Base-by-base conservation (phyloP, 2,797 vertebrate species). In the Paratrypauchen microcephalus region DNA sequence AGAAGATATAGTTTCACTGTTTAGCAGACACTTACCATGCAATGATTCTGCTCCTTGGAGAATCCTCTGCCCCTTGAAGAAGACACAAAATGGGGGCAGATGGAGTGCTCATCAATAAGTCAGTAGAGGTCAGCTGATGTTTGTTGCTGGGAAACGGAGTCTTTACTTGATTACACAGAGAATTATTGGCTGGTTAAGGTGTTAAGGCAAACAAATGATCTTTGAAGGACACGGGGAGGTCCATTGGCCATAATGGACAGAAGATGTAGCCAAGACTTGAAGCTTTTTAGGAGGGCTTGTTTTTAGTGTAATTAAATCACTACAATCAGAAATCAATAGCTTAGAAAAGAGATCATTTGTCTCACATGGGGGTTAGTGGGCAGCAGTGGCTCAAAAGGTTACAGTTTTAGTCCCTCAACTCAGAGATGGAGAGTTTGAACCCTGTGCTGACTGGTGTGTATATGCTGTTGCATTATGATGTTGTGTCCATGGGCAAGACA, bases 11-110 rank as follows among this genome's bases (percentile, higher is more conserved):
- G 74, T 78, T 80, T 84, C 70, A 62, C 71, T 70, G 72, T 83
- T 84, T 76, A 89, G 79, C 69, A 86, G 80, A 83, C 78, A 80
- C 86, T 86, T 79, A 87, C 72, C 70, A 39, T 83, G 70, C 84
- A 83, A 69, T 84, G 72, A 86, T 75, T 70, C 63, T 2, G 32
- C 62, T 84, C 80, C 75, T 83, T 8, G 12, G 68, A 68, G 85
- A 55, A 9, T 21, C 52, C 50, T 52, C 15, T 4, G 39, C 62
- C 83, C 80, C 75, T 84, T 6, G 13, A 66, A 69, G 86, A 58
- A 81, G 65, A 65, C 75, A 77, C 72, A 75, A 73, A 84, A 74
- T 67, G 68, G 56, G 63, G 39, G 45, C 75, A 72, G 74, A 79
- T 78, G 32, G 77, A 85, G 68, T 58, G 24, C 73, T 80, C 71